Conservation (phyloP, 2,113 vertebrate genomes). For the Brachypteracias leptosomus region DNA sequence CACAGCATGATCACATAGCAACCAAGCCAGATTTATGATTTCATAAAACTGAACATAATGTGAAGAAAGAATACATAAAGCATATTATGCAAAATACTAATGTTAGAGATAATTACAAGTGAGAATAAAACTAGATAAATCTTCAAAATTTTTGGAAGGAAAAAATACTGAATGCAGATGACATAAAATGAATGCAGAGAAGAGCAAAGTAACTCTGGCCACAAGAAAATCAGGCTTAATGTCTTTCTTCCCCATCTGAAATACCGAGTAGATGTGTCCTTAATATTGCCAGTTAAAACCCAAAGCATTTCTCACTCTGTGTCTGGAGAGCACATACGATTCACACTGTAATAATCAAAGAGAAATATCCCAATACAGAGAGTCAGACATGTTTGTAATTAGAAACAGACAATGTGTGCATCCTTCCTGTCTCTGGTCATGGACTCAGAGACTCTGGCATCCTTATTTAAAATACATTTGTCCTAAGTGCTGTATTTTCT, state of each 20-base stretch:
- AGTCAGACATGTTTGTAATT: background rate
- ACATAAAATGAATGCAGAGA: background rate
- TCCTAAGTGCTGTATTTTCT: background rate
- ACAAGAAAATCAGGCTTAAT: background rate
- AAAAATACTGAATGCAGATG: background rate
- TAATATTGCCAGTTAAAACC: background rate
- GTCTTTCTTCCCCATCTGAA: background rate
- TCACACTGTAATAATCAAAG: background rate
- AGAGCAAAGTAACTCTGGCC: background rate
- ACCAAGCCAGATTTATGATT: conserved; percentile 5
- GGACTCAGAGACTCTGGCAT: background rate
- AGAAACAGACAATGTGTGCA: background rate
- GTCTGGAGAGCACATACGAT: background rate
- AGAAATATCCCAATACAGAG: background rate
- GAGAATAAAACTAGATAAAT: background rate
- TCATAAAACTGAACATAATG: background rate
- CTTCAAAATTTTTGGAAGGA: background rate
- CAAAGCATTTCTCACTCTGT: background rate
- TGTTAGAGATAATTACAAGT: background rate
- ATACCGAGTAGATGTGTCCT: background rate
- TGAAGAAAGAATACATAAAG: background rate
- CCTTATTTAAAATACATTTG: conserved; percentile 6
- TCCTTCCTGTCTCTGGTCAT: conserved; percentile 16
- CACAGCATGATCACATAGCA: conserved; percentile 1
- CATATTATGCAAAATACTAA: background rate